Evolutionary conservation across 2,888 invertebrate species (phyloP).

Genomic region (Rhagonycha fulva): DNA sequence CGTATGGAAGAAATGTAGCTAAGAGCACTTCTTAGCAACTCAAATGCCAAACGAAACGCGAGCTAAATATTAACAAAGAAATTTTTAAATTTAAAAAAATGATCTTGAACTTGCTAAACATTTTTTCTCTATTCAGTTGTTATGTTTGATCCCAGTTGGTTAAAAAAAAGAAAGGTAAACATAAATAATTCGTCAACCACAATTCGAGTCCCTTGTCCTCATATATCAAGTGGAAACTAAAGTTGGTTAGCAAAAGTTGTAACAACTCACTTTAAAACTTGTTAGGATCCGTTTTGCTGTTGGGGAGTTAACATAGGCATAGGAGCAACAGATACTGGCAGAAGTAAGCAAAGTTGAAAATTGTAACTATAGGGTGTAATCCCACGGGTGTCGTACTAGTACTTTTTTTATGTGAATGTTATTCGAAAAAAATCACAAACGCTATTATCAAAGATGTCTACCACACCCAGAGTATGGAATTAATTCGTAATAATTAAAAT

Average conservation of each 20-base stretch:
- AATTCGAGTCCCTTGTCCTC: constrained; percentile 9
- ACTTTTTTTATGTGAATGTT: constrained; percentile 9
- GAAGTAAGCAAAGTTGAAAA: constrained; percentile 19
- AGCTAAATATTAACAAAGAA: no score
- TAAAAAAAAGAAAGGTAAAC: background rate
- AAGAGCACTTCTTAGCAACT: no score
- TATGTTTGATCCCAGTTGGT: background rate
- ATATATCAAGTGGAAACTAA: constrained; percentile 9
- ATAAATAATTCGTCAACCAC: constrained; percentile 1
- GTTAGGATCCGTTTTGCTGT: constrained; percentile 19
- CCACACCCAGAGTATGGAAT: background rate
- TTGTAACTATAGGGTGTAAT: constrained; percentile 16
- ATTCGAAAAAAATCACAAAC: background rate
- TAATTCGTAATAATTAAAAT: background rate
- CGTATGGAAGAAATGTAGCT: no score
- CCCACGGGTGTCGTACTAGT: constrained; percentile 14
- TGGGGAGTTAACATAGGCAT: background rate
- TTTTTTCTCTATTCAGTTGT: background rate
- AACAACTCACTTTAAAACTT: constrained; percentile 19
- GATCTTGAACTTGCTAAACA: no score
- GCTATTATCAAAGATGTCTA: background rate
- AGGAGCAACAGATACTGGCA: constrained; percentile 17
- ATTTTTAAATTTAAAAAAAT: no score
- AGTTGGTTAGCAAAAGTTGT: constrained; percentile 19
- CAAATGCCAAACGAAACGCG: no score